Percentiles rank a stretch among this genome's conserved stretches.
Conservation (phyloP, 2,888 invertebrate genomes). For the Pachycephus smyrnensis region DNA sequence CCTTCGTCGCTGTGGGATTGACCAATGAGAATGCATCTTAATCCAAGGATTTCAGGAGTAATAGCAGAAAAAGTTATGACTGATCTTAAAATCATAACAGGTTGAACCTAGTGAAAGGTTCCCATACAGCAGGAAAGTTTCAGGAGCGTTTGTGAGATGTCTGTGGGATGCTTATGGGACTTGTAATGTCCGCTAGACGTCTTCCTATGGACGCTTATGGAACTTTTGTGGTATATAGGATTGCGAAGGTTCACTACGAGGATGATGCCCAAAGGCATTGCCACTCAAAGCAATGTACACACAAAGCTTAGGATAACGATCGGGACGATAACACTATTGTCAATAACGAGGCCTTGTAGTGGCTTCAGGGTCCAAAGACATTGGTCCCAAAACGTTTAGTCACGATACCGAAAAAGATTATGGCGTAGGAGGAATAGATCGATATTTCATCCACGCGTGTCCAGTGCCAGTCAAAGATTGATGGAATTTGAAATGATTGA, state of each 20-base stretch:
- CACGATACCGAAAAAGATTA: slow-evolving; percentile 7
- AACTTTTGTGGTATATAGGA: not conserved
- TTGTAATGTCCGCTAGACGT: no score
- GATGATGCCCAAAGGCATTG: not conserved
- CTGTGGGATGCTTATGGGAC: not conserved
- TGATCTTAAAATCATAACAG: not conserved
- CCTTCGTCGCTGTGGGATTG: slow-evolving; percentile 25
- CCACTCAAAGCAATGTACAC: not conserved
- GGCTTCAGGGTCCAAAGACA: not conserved
- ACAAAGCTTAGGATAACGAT: not conserved
- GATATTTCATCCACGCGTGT: not conserved
- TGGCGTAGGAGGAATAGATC: slow-evolving; percentile 53
- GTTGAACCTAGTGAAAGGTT: not conserved
- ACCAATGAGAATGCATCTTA: slow-evolving; percentile 4
- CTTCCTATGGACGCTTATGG: not conserved
- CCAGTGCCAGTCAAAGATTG: not conserved
- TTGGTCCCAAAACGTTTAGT: not conserved
- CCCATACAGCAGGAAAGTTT: not conserved
- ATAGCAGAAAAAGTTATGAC: not conserved
- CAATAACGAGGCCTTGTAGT: not conserved
- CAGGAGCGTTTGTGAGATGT: not conserved
- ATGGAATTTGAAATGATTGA: not conserved
- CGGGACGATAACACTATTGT: not conserved
- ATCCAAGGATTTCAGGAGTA: slow-evolving; percentile 1
- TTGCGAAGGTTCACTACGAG: not conserved